Conservation (phyloP, 2,797 vertebrate species). For the Taenioides sp. region DNA sequence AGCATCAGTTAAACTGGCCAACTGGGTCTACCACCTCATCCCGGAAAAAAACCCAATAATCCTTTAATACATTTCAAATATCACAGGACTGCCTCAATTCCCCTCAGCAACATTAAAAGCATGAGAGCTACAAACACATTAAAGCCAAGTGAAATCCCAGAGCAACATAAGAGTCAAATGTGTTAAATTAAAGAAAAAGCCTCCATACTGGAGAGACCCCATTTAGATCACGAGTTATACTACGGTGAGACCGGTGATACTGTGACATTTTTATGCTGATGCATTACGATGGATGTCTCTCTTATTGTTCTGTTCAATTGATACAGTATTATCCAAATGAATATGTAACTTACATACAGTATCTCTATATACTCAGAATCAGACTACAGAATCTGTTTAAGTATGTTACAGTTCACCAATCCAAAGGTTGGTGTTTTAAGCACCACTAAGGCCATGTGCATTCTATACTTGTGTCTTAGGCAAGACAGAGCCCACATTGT, state of each 20-base stretch:
- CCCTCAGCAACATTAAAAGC: slow-evolving; percentile 28
- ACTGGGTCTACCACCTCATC: slow-evolving; percentile 6
- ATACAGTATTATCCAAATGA: neutral
- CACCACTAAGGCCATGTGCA: too few species aligned
- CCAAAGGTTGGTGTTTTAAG: too few species aligned
- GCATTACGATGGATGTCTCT: neutral
- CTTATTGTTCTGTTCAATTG: neutral
- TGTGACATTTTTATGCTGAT: neutral
- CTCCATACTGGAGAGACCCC: slow-evolving; percentile 18
- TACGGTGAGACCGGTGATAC: neutral
- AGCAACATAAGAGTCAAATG: slow-evolving; percentile 21
- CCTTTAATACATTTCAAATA: slow-evolving; percentile 24
- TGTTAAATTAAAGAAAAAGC: slow-evolving; percentile 21
- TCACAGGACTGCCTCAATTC: slow-evolving; percentile 24
- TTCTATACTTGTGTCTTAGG: too few species aligned
- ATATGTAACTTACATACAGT: neutral
- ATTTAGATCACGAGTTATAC: slow-evolving; percentile 17
- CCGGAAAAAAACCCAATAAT: slow-evolving; percentile 26
- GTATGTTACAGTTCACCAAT: neutral
- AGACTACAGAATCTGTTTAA: neutral
- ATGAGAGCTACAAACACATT: slow-evolving; percentile 18
- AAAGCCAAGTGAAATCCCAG: slow-evolving; percentile 18
- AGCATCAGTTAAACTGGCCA: slow-evolving; percentile 10
- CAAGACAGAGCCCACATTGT: too few species aligned
- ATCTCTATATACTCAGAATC: neutral